Evolutionary conservation across 2,113 vertebrate genomes (phyloP), one percentile per base, ranked within the genome.

Genomic region (Entomyzon cyanotis): DNA sequence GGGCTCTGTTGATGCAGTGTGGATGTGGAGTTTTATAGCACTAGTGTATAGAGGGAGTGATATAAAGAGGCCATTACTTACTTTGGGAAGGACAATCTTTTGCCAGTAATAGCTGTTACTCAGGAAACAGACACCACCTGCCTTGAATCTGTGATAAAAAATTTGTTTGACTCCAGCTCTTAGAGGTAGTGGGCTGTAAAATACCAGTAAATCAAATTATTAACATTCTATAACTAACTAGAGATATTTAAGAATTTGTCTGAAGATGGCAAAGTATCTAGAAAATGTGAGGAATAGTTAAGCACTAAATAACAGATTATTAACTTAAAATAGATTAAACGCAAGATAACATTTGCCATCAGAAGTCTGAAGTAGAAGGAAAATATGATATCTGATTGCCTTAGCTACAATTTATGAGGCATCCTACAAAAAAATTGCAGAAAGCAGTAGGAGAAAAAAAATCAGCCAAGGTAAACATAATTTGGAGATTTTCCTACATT

Each of bases 1-100:
- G 27, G 24, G 22, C 20, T 88, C 70, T 89, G 41, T 89, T 90
- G 67, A 63, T 78, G 39, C 46, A 93, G 18, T 84, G 49, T 94
- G 60, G 52, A 82, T 93, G 53, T 94, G 55, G 71, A 90, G 35
- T 93, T 96, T 96, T 94, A 96, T 60, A 87, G 62, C 67, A 89
- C 5, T 81, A 82, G 52, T 3, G 1, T 74, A 84, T 4, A 85
- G 67, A 89, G 13, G 14, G 33, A 95, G 64, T 96, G 92, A 95
- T 95, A 95, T 94, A 95, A 94, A 41, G n/a, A 88, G 46, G 58
- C 53, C 50, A 87, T 94, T 93, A 94, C 75, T 95, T 95, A 95
- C 59, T 47, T 76, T 84, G 46, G 35, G 90, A 95, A 95, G 95
- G 92, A 93, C 93, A 94, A 84, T 96, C 84, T 94, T 95, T 93